Conservation (phyloP, 2,888 invertebrate genomes). For the Matsumyia berberina region DNA sequence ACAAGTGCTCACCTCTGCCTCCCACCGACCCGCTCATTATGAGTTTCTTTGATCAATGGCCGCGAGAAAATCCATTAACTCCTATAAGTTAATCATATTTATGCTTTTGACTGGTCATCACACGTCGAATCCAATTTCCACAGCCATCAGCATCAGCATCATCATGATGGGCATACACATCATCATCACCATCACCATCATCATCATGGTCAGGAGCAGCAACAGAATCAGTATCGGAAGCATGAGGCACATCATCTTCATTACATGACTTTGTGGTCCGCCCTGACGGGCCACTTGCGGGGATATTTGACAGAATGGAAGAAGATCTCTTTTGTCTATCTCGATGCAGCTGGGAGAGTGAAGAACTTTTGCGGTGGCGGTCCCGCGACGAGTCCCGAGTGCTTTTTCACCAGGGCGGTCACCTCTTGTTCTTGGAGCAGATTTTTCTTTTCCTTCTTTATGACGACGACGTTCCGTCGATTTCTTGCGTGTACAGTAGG, state of each 20-base stretch:
- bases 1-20: not conserved
- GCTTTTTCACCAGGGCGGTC: slow-evolving; percentile 60
- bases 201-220: not conserved
- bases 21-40: slow-evolving; percentile 62
- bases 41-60: slow-evolving; percentile 70
- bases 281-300: slow-evolving; percentile 68
- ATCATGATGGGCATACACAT: slow-evolving; percentile 42
- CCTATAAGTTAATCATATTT: slow-evolving; percentile 76
- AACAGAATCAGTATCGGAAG: slow-evolving; percentile 53
- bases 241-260: slow-evolving; percentile 73
- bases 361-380: slow-evolving; percentile 52
- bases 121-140: slow-evolving; percentile 75
- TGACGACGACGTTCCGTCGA: slow-evolving; percentile 49
- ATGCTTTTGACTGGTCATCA: slow-evolving; percentile 76
- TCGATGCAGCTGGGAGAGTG: not conserved
- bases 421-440: slow-evolving; percentile 52
- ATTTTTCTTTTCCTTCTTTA: slow-evolving; percentile 51
- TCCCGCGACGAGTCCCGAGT: slow-evolving; percentile 37
- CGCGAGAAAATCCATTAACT: slow-evolving; percentile 75
- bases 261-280: slow-evolving; percentile 75
- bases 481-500: slow-evolving; percentile 56
- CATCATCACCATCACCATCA: slow-evolving; percentile 9
- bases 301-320: slow-evolving; percentile 65
- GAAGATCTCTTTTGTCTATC: slow-evolving; percentile 63
- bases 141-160: slow-evolving; percentile 70